Evolutionary conservation across 2,113 vertebrate genomes (phyloP).

Genomic region (Ovis canadensis): DNA sequence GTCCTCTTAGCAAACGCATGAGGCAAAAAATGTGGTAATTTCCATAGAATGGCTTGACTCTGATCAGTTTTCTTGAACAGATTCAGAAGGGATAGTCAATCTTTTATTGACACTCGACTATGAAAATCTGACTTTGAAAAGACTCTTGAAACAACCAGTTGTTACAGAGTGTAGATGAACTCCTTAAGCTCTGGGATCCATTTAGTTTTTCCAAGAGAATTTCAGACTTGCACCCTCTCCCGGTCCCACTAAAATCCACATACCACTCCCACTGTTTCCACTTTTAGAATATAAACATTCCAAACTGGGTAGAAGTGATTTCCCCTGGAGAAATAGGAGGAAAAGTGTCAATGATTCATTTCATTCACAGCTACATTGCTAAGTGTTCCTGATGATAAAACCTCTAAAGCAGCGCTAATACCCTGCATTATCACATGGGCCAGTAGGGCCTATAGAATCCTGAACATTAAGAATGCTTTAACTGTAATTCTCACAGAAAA

Average conservation of each 20-base stretch:
- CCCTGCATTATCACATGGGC: neutral
- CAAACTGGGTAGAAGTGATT: neutral
- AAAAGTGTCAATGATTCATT: neutral
- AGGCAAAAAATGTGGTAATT: neutral
- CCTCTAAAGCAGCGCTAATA: neutral
- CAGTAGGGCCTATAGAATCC: no score
- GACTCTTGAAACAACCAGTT: neutral
- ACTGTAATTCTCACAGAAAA: neutral
- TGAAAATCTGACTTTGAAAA: neutral
- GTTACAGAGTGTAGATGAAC: neutral
- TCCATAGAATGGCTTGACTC: neutral
- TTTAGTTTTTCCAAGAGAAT: neutral
- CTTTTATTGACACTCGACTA: neutral
- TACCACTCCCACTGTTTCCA: neutral
- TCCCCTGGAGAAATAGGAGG: neutral
- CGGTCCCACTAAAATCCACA: neutral
- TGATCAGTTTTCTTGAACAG: neutral
- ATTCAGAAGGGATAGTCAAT: neutral
- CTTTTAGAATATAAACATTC: slow-evolving; percentile 5
- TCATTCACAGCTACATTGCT: neutral
- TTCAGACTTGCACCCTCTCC: neutral
- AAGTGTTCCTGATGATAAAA: neutral
- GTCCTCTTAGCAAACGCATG: neutral
- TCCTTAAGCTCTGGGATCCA: neutral
- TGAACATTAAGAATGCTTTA: neutral